These are phyloP conservation scores for Drosophila kepulauana DNA, from an alignment of 1,140 invertebrate genomes.

Conservation along the genomic window DNA sequence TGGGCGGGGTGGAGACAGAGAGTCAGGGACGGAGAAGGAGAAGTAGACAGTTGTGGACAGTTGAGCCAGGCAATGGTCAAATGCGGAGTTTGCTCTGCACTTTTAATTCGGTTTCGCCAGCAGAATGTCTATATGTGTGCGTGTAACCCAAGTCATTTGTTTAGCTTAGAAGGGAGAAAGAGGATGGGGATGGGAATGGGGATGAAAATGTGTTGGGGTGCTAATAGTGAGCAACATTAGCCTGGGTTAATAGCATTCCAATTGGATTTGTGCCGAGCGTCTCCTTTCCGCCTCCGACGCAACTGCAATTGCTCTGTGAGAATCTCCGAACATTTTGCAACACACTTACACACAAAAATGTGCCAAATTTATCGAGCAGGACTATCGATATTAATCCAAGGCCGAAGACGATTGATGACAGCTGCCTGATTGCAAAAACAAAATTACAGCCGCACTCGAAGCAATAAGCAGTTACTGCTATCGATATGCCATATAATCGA, in stretches of 20 bases:
- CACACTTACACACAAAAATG: too few species aligned
- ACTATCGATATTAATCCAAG: too few species aligned
- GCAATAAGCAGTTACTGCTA: too few species aligned
- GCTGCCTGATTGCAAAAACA: too few species aligned
- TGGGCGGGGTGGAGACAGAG: slow-evolving; percentile 47
- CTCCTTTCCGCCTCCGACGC: too few species aligned
- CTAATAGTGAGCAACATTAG: slow-evolving; percentile 48
- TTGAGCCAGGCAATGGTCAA: background rate
- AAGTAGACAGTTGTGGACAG: slow-evolving; percentile 1
- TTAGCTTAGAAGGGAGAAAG: slow-evolving; percentile 1
- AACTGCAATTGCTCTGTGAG: too few species aligned
- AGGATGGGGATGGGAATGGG: background rate
- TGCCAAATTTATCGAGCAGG: too few species aligned
- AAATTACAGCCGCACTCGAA: too few species aligned
- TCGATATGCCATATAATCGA: too few species aligned
- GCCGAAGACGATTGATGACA: too few species aligned
- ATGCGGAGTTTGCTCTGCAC: slow-evolving; percentile 31
- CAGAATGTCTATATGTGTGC: background rate
- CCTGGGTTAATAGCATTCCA: slow-evolving; percentile 58
- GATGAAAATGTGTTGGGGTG: background rate
- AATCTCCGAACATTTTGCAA: too few species aligned
- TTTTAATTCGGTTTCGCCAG: slow-evolving; percentile 70
- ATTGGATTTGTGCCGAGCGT: slow-evolving; percentile 15
- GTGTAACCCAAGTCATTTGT: slow-evolving; percentile 32
- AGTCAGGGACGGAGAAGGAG: too few species aligned